These are phyloP conservation scores for Oncorhynchus kisutch DNA, from an alignment of 2,113 vertebrate species.

Conservation along the genomic window DNA sequence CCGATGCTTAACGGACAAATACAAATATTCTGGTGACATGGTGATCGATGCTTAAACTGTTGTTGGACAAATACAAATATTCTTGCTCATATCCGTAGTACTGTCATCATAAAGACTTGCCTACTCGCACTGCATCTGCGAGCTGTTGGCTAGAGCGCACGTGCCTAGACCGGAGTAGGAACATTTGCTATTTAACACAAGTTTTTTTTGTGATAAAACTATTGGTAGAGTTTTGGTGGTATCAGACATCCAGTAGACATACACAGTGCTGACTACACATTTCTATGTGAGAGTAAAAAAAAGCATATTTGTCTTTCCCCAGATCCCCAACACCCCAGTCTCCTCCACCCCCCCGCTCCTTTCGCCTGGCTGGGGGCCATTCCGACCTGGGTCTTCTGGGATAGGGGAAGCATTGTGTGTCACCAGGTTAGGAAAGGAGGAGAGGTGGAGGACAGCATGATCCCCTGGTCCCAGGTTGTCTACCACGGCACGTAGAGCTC, in stretches of 20 bases:
- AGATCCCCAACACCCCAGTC: background rate
- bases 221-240: conserved; percentile 16
- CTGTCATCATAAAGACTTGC: no score
- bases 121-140: no score
- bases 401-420: conserved; percentile 49
- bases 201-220: background rate
- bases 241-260: background rate
- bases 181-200: no score
- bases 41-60: no score
- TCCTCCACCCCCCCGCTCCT: background rate
- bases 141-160: no score
- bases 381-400: conserved; percentile 17
- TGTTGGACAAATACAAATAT: no score
- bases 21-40: no score
- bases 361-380: no score
- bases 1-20: no score
- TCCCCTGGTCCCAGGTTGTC: conserved; percentile 4
- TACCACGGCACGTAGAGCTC: conserved; percentile 16
- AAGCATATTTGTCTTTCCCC: conserved; percentile 49
- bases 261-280: conserved; percentile 6
- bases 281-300: background rate
- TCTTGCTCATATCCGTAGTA: no score
- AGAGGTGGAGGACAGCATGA: background rate
- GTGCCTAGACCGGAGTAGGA: no score
- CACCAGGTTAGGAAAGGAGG: conserved; percentile 8